Conservation (phyloP, 2,113 vertebrate species). For the Scophthalmus maximus region DNA sequence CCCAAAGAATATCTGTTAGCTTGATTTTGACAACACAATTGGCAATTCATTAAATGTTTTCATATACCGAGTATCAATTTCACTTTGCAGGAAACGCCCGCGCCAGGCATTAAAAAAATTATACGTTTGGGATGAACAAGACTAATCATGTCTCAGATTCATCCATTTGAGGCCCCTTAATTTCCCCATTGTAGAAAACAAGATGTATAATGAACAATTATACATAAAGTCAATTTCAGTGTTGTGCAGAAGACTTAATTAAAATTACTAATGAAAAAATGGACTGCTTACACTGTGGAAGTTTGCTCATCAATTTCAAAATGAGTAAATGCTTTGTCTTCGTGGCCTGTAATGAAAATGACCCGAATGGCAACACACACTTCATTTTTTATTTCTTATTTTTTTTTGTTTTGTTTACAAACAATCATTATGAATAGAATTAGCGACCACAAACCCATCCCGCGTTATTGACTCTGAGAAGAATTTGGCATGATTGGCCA, state of each 20-base stretch:
- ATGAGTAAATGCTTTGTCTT: slow-evolving; percentile 75
- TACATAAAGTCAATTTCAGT: slow-evolving; percentile 86
- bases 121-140: slow-evolving; percentile 83
- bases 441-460: slow-evolving; percentile 46
- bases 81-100: slow-evolving; percentile 78
- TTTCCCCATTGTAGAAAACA: slow-evolving; percentile 85
- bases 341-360: slow-evolving; percentile 79
- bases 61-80: slow-evolving; percentile 80
- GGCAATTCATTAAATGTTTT: slow-evolving; percentile 84
- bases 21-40: slow-evolving; percentile 81
- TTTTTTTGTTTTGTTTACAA: slow-evolving; percentile 66
- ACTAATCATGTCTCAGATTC: slow-evolving; percentile 86
- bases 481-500: slow-evolving; percentile 63
- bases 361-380: slow-evolving; percentile 70
- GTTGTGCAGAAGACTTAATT: slow-evolving; percentile 85
- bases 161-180: slow-evolving; percentile 84
- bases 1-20: slow-evolving; percentile 76
- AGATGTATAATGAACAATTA: slow-evolving; percentile 87
- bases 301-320: slow-evolving; percentile 81
- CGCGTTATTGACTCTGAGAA: slow-evolving; percentile 48
- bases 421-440: slow-evolving; percentile 71
- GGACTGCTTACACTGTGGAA: slow-evolving; percentile 76
- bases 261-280: slow-evolving; percentile 87
- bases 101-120: slow-evolving; percentile 82
- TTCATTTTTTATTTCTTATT: slow-evolving; percentile 48